phyloP scores from a whole-genome alignment of 2,888 invertebrate species.

The Phragmatobia fuliginosa region DNA sequence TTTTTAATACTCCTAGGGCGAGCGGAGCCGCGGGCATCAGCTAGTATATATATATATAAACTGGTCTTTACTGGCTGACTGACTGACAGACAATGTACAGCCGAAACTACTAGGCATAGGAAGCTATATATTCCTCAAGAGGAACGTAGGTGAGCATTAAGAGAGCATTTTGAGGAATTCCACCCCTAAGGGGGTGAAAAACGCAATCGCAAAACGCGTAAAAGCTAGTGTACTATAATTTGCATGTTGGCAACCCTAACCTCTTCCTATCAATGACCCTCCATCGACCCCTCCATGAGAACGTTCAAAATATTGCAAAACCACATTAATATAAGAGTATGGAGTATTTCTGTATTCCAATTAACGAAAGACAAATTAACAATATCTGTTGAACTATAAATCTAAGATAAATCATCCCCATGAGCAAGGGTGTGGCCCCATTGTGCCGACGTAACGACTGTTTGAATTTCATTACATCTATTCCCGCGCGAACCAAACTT shows the following conservation, averaged over 20 bases:
- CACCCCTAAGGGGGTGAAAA: too few relatives aligned
- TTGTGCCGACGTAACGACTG: not conserved
- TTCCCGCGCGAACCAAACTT: constrained; percentile 30
- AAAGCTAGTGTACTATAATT: not conserved
- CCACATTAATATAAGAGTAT: not conserved
- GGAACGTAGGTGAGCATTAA: too few relatives aligned
- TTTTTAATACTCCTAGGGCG: too few relatives aligned
- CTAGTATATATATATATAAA: too few relatives aligned
- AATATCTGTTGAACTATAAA: constrained; percentile 15
- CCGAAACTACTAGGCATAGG: too few relatives aligned
- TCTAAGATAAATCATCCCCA: constrained; percentile 6
- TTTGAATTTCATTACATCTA: constrained; percentile 8
- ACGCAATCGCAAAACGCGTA: too few relatives aligned
- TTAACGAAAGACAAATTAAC: constrained; percentile 11
- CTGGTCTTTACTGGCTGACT: too few relatives aligned
- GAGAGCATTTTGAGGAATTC: too few relatives aligned
- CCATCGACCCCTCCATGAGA: not conserved
- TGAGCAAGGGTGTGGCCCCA: not conserved
- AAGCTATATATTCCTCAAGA: too few relatives aligned
- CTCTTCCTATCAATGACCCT: not conserved
- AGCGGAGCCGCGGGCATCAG: too few relatives aligned
- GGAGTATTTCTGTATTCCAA: constrained; percentile 4
- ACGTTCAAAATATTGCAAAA: not conserved
- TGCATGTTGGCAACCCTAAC: not conserved
- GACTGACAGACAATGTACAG: too few relatives aligned